Percentiles rank a stretch among this genome's conserved stretches.
phyloP scores from a whole-genome alignment of 37 sponge, comb jelly and placozoan genomes.

The Hormiphora californensis region DNA sequence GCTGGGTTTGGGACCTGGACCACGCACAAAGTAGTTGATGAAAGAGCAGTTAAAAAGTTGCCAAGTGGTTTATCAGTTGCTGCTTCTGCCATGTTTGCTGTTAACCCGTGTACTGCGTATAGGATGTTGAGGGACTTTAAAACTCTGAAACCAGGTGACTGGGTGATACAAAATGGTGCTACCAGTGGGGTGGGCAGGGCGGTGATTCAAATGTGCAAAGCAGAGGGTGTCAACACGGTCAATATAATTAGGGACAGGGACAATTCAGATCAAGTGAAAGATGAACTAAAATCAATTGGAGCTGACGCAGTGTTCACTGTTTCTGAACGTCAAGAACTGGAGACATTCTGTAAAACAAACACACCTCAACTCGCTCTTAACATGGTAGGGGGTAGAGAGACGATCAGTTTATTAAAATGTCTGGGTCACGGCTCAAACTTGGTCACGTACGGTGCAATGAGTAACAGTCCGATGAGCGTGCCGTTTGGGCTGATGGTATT shows the following conservation, averaged over 20 bases:
- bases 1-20: slow-evolving; percentile 83
- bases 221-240: slow-evolving; percentile 72
- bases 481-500: slow-evolving; percentile 5
- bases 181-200: slow-evolving; percentile 90
- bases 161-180: slow-evolving; percentile 85
- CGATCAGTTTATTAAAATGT: neutral
- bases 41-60: slow-evolving; percentile 57
- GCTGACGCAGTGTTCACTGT: slow-evolving; percentile 17
- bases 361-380: neutral
- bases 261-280: neutral
- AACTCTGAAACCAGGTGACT: slow-evolving; percentile 62
- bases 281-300: neutral
- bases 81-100: slow-evolving; percentile 67
- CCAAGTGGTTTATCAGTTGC: slow-evolving; percentile 56
- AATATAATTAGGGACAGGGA: slow-evolving; percentile 79
- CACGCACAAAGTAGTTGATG: slow-evolving; percentile 54
- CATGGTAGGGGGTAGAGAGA: slow-evolving; percentile 30
- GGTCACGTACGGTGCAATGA: slow-evolving; percentile 21
- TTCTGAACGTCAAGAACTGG: neutral
- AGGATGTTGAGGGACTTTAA: slow-evolving; percentile 89
- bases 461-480: slow-evolving; percentile 28
- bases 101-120: slow-evolving; percentile 90
- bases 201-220: slow-evolving; percentile 79
- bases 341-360: neutral
- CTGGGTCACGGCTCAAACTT: neutral